Percentiles rank a stretch among this genome's conserved stretches.
phyloP scores from a whole-genome alignment of 2,113 vertebrate genomes.

The Diglossa brunneiventris region DNA sequence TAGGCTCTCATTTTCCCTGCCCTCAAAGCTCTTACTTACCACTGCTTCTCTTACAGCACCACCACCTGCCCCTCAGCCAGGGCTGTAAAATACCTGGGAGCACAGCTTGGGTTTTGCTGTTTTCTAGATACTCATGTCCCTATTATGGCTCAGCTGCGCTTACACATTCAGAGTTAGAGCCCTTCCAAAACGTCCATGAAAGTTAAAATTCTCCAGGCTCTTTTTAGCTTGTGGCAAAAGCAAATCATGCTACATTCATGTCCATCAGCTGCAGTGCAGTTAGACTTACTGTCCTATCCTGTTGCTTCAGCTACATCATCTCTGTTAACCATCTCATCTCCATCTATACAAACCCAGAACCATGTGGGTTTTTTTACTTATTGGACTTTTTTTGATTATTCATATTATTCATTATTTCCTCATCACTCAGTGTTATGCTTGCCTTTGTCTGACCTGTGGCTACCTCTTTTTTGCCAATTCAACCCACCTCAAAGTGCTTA shows the following conservation, averaged over 20 bases:
- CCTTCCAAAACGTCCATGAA: not conserved
- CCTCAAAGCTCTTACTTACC: not conserved
- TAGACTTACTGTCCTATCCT: not conserved
- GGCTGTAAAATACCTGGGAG: not conserved
- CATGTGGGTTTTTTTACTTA: not conserved
- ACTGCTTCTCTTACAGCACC: accelerated
- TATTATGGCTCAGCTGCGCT: not conserved
- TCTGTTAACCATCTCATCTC: not conserved
- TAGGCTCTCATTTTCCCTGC: not conserved
- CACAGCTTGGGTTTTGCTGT: not conserved
- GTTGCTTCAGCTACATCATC: not conserved
- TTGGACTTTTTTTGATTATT: not conserved
- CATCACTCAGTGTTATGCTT: not conserved
- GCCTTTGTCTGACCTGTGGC: not conserved
- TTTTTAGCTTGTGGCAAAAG: not conserved
- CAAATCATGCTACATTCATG: not conserved
- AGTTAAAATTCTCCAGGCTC: not conserved
- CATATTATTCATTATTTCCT: not conserved
- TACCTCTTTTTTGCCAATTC: not conserved
- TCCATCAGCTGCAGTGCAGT: not conserved
- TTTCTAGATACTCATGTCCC: not conserved
- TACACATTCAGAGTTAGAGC: not conserved
- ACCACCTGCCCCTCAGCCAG: not conserved
- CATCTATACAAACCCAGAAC: not conserved
- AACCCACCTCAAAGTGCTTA: not conserved